Evolutionary conservation across 35 echinoderm and acorn worm species (phyloP), one percentile per base, ranked within the genome.

Genomic region (Amphiura filiformis): DNA sequence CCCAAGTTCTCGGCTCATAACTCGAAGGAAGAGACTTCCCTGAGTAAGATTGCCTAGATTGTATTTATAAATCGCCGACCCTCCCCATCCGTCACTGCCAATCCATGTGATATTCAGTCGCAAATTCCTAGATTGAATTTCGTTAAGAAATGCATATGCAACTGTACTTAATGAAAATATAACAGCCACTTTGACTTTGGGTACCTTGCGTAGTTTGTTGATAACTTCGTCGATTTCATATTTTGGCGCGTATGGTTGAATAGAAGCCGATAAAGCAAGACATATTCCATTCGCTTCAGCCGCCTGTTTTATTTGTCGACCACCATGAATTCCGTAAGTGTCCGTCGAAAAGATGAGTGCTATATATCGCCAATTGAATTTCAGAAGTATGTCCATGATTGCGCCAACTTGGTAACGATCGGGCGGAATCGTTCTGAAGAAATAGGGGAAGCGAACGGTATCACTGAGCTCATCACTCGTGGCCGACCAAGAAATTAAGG

Each of bases 341-440:
- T 91, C 89, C 35, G 70, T 76, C 0, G 81, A 65, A 17, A 85
- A 77, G 15, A 91, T 30, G 14, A 91, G 65, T 38, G 89, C 84
- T 7, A 91, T 52, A 35, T 84, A 91, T 26, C 34, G 39, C 89
- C 89, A 91, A 20, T 84, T 36, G 82, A 91, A 85, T 35, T 42
- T 35, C 14, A 78, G 12, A 40, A 91, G 39, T 28, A 91, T 41
- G 38, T 91, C 89, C 32, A 85, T 52, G 32, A 91, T 91, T 18
- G 89, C 75, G 34, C 77, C 49, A 64, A 85, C 77, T 78, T 88
- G 86, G 0, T 81, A 37, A 17, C 40, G 23, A 56, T 88, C 78
- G 32, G 76, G 76, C 5, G 86, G 86, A 47, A 80, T 56, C 17
- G 86, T 88, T 14, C 86, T 65, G 26, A 88, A 37, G 41, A 88